Percentiles rank a stretch among this genome's conserved stretches.
phyloP scores from a whole-genome alignment of 2,797 vertebrate genomes.

The Podarcis siculus region DNA sequence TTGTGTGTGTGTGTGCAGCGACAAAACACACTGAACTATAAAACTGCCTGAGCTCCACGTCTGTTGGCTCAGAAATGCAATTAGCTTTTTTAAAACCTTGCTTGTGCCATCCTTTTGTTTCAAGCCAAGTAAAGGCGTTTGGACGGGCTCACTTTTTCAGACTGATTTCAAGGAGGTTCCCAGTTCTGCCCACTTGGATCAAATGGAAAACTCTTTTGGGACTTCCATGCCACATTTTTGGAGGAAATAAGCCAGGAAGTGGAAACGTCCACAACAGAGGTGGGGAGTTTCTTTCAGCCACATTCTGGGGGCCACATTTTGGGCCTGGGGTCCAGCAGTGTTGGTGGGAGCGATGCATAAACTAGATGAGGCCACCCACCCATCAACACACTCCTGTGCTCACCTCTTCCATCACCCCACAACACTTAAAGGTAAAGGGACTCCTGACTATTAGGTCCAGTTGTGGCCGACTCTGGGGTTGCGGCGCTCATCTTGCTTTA shows the following conservation, averaged over 20 bases:
- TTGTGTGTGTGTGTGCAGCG: conserved; percentile 47
- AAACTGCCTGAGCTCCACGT: conserved; percentile 55
- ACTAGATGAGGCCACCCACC: background rate
- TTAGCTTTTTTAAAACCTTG: conserved; percentile 68
- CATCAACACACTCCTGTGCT: background rate
- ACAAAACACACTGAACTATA: conserved; percentile 66
- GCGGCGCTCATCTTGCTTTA: no score
- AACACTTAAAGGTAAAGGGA: no score
- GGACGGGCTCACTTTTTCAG: conserved; percentile 50
- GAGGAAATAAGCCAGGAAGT: no score
- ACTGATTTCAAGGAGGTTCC: conserved; percentile 51
- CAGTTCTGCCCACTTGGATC: conserved; percentile 21
- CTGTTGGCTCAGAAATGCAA: conserved; percentile 63
- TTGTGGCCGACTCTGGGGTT: no score
- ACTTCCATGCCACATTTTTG: background rate
- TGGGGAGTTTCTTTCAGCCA: background rate
- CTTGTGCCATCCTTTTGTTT: conserved; percentile 58
- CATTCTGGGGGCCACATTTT: background rate
- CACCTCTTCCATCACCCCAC: background rate
- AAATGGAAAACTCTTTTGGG: background rate
- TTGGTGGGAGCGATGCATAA: background rate
- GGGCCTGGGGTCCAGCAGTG: background rate
- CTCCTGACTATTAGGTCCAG: no score
- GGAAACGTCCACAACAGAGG: background rate
- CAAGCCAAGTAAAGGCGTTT: conserved; percentile 59